Percentiles rank a stretch among this genome's conserved stretches.
These are phyloP conservation scores for Drosophila bocki DNA, from an alignment of 1,140 invertebrate species.

Conservation along the genomic window DNA sequence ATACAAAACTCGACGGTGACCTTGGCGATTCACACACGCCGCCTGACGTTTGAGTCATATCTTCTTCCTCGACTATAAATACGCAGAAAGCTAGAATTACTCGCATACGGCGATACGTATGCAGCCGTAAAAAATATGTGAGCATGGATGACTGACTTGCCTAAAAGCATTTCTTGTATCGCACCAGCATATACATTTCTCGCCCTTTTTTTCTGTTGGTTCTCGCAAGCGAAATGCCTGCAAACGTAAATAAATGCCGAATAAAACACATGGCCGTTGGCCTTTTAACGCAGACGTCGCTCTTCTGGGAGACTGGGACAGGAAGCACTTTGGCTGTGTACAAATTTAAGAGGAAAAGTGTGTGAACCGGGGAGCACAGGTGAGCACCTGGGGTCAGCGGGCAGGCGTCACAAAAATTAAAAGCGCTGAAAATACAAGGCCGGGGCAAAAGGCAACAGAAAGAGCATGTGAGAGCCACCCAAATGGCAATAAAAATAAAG, in stretches of 20 bases:
- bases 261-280: conserved; percentile 66
- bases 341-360: conserved; percentile 16
- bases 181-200: conserved; percentile 33
- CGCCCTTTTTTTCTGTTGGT: conserved; percentile 17
- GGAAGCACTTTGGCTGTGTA: conserved; percentile 50
- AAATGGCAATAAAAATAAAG: conserved; percentile 69
- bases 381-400: conserved; percentile 34
- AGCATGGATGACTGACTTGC: conserved; percentile 37
- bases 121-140: conserved; percentile 25
- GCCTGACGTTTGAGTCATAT: conserved; percentile 26
- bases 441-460: conserved; percentile 20
- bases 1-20: conserved; percentile 18
- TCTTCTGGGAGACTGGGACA: conserved; percentile 41
- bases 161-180: conserved; percentile 54
- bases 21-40: conserved; percentile 11
- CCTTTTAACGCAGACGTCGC: conserved; percentile 55
- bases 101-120: conserved; percentile 18
- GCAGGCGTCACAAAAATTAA: conserved; percentile 64
- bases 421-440: conserved; percentile 57
- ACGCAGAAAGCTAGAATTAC: conserved; percentile 44
- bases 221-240: conserved; percentile 16
- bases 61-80: conserved; percentile 42
- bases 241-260: conserved; percentile 60
- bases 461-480: conserved; percentile 12
- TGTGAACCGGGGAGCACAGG: conserved; percentile 17